These are phyloP conservation scores for Diachasma alloeum DNA, from an alignment of 1,140 invertebrate species.

Conservation along the genomic window DNA sequence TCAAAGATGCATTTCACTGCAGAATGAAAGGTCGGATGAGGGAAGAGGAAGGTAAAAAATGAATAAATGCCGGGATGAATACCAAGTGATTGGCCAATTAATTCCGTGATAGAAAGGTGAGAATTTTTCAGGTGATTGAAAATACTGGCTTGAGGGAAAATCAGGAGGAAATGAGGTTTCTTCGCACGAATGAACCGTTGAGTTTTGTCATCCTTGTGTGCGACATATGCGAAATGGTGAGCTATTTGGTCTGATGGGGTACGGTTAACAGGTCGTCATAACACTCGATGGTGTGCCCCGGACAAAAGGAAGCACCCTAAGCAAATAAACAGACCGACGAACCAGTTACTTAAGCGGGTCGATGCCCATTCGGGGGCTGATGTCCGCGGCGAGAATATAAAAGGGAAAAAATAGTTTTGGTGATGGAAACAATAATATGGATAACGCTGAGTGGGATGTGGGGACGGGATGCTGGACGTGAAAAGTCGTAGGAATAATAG, in stretches of 20 bases:
- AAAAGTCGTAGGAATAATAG: neutral
- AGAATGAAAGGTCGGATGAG: neutral
- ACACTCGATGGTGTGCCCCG: conserved; percentile 48
- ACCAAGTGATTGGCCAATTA: conserved; percentile 18
- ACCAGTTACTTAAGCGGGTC: conserved; percentile 62
- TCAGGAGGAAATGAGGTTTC: neutral
- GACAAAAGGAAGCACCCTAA: conserved; percentile 53
- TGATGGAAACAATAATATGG: conserved; percentile 49
- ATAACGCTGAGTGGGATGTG: neutral
- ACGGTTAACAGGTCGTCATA: conserved; percentile 61
- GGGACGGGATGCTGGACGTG: neutral
- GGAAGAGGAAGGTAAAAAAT: neutral
- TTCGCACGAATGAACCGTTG: neutral
- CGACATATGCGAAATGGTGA: conserved; percentile 37
- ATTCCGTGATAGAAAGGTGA: neutral
- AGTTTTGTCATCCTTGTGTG: neutral
- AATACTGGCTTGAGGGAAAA: neutral
- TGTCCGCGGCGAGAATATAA: neutral
- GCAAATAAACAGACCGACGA: conserved; percentile 66
- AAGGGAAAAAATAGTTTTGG: conserved; percentile 8
- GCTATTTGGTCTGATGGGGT: conserved; percentile 22
- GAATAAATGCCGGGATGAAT: neutral
- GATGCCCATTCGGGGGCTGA: conserved; percentile 40
- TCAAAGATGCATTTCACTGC: conserved; percentile 33
- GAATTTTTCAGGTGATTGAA: neutral